Base-by-base conservation (phyloP, 1,140 invertebrate genomes). In the Pseudomyrmex gracilis region DNA sequence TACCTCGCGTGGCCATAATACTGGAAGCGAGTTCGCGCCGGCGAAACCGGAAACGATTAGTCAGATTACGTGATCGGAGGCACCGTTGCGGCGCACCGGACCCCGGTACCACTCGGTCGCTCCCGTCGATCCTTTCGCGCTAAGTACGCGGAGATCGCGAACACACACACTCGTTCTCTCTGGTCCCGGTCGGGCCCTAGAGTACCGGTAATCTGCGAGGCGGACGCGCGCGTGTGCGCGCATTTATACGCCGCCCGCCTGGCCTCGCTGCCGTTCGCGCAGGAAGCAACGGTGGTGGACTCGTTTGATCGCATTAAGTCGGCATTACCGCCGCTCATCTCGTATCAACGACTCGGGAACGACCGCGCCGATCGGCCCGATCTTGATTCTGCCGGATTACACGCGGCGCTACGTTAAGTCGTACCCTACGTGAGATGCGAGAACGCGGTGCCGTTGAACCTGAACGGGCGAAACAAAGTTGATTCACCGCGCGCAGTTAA, bases 1-100 rank as follows among this genome's bases (percentile, higher is more conserved):
- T 88, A 88, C 67, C 74, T 90, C 86, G 87, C 90, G 89, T 90
- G 86, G 90, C 83, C 85, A 91, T 91, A 91, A 90, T 90, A 89
- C 89, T 91, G 88, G 87, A 91, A 91, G 89, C 85, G 47, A 87
- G 83, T 88, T 90, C 82, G 61, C 84, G 85, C 82, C 84, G 73
- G 24, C 68, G 74, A 87, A 86, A 91, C 90, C 89, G 91, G 90
- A 91, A 92, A 87, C 91, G 91, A 91, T 91, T 90, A 91, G 90
- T 89, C 88, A 84, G 91, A 91, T 92, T 89, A 89, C 88, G 90
- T 89, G 91, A 91, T 91, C 86, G 90, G 87, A 89, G 86, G 89
- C 83, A 88, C 88, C 87, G 88, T 85, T 85, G 84, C 45, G 73
- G 17, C 49, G 22, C 34, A 70, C 53, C 34, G 51, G 64, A 74